Evolutionary conservation across 1,140 invertebrate species (phyloP).

Genomic region (Sinonovacula constricta): DNA sequence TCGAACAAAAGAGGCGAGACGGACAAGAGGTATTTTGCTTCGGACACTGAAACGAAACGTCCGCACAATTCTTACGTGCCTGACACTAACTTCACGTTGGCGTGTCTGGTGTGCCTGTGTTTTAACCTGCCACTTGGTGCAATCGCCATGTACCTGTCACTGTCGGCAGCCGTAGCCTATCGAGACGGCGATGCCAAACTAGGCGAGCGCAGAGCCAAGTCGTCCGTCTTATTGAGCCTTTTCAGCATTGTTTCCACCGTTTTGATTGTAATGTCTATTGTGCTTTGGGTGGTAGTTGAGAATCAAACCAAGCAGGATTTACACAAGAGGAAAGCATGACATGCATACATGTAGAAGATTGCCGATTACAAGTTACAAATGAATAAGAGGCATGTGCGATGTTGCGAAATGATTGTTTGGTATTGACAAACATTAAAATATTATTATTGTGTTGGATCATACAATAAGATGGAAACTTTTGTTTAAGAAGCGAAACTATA

Average conservation of each 20-base stretch:
- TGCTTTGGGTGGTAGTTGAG: constrained; percentile 39
- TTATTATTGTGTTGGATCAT: too few relatives aligned
- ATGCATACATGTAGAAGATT: too few relatives aligned
- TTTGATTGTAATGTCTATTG: constrained; percentile 38
- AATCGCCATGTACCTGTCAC: constrained; percentile 49
- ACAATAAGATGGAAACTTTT: too few relatives aligned
- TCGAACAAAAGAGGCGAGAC: too few relatives aligned
- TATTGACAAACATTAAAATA: too few relatives aligned
- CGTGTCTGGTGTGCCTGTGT: constrained; percentile 46
- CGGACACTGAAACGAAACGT: too few relatives aligned
- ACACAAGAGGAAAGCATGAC: constrained; percentile 8
- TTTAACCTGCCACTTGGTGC: constrained; percentile 51
- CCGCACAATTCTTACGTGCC: constrained; percentile 39
- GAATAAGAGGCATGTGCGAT: too few relatives aligned
- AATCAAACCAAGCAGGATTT: constrained; percentile 17
- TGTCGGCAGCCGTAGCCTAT: constrained; percentile 43
- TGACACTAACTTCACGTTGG: constrained; percentile 49
- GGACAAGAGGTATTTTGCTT: too few relatives aligned
- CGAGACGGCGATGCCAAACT: constrained; percentile 39
- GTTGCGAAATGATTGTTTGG: too few relatives aligned
- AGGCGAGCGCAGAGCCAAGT: constrained; percentile 35
- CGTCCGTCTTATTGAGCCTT: constrained; percentile 46
- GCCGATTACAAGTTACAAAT: too few relatives aligned
- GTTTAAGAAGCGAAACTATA: too few relatives aligned
- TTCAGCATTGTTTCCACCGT: constrained; percentile 51